phyloP scores from a whole-genome alignment of 2,888 invertebrate genomes.

The Ichneumon xanthorius region DNA sequence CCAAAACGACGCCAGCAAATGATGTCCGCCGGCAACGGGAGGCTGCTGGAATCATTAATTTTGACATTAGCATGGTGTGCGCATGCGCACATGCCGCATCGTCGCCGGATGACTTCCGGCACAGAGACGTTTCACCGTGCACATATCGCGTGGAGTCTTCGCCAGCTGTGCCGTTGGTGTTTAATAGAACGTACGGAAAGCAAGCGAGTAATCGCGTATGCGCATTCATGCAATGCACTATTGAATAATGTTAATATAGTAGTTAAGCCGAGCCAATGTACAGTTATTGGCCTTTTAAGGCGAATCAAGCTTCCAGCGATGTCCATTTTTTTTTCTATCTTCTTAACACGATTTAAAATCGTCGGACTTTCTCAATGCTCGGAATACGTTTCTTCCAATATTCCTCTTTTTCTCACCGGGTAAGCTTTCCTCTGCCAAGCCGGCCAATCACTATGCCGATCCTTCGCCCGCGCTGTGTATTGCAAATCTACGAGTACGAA shows the following conservation, averaged over 20 bases:
- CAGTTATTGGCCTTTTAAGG: not conserved
- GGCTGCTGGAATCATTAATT: constrained; percentile 52
- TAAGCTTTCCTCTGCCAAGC: not conserved
- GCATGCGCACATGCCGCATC: constrained; percentile 29
- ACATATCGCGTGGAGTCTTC: constrained; percentile 21
- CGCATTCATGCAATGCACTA: not conserved
- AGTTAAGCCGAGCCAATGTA: not conserved
- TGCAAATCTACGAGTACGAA: not conserved
- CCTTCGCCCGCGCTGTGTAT: not conserved
- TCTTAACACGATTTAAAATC: not conserved
- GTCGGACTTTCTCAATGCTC: not conserved
- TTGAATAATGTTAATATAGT: constrained; percentile 13
- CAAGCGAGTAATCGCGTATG: constrained; percentile 1
- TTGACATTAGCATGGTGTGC: constrained; percentile 17
- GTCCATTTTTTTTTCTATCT: not conserved
- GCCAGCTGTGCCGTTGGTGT: constrained; percentile 39
- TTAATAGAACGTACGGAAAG: constrained; percentile 24
- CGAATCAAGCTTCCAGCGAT: not conserved
- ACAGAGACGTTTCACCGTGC: constrained; percentile 33
- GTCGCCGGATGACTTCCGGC: constrained; percentile 56
- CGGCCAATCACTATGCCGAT: not conserved
- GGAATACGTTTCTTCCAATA: not conserved
- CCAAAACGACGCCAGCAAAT: constrained; percentile 36
- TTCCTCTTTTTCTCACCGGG: not conserved
- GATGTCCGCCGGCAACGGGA: constrained; percentile 25